Conservation (phyloP, 2,113 vertebrate species). For the Arothron firmamentum region DNA sequence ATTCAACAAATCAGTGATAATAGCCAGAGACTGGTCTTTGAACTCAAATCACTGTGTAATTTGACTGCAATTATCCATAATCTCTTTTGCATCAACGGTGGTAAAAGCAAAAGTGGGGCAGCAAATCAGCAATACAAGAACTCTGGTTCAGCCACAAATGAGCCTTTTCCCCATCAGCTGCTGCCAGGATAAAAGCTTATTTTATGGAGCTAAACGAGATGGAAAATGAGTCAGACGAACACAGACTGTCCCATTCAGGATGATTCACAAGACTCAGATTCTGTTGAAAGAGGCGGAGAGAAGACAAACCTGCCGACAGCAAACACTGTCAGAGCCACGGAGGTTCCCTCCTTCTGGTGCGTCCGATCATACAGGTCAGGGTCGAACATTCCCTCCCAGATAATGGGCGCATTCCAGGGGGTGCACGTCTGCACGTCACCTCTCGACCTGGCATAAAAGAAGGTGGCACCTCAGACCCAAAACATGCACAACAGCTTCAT, state of each 20-base stretch:
- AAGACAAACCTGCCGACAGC: conserved; percentile 76
- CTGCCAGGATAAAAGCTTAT: too few relatives aligned
- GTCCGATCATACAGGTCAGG: conserved; percentile 48
- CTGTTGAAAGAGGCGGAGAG: background rate
- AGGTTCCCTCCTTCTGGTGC: conserved; percentile 56
- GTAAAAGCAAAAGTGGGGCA: too few relatives aligned
- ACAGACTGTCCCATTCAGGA: too few relatives aligned
- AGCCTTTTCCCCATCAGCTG: too few relatives aligned
- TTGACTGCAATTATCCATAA: too few relatives aligned
- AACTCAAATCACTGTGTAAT: too few relatives aligned
- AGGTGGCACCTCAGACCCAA: background rate
- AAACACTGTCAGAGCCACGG: conserved; percentile 78
- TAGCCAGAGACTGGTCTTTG: too few relatives aligned
- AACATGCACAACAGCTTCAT: background rate
- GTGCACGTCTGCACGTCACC: conserved; percentile 76
- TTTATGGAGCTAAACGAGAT: background rate
- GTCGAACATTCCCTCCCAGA: conserved; percentile 79
- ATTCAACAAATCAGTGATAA: too few relatives aligned
- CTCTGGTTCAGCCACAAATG: too few relatives aligned
- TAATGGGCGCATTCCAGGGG: conserved; percentile 74
- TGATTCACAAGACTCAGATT: too few relatives aligned
- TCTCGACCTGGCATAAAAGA: conserved; percentile 49
- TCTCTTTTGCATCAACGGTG: too few relatives aligned
- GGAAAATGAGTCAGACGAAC: background rate
- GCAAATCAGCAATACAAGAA: too few relatives aligned